Evolutionary conservation across 2,797 vertebrate species (phyloP).

Genomic region (Spatula versicolor): DNA sequence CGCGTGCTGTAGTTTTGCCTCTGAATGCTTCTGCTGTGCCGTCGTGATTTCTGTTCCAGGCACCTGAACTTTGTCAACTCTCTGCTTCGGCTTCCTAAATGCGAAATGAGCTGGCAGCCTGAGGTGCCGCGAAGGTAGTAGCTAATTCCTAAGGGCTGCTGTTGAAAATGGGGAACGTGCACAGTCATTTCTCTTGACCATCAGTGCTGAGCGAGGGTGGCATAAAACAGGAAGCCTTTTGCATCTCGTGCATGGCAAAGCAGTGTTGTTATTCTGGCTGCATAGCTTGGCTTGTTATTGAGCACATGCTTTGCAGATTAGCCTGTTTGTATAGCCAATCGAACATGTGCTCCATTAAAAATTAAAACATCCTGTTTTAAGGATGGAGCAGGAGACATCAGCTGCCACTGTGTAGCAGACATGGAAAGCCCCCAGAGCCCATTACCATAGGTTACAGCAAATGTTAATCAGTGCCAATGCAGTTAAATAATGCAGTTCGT

Average conservation of each 20-base stretch:
- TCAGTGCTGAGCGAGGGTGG: neutral
- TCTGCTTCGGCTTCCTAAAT: neutral
- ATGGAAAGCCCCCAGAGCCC: constrained; percentile 85
- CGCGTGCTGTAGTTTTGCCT: neutral
- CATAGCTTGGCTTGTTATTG: constrained; percentile 81
- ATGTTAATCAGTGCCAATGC: constrained; percentile 87
- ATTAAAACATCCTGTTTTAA: constrained; percentile 88
- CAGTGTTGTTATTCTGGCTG: constrained; percentile 81
- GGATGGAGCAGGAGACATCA: constrained; percentile 85
- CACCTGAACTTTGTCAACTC: constrained; percentile 40
- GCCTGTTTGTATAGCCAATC: constrained; percentile 89
- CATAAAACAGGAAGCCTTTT: constrained; percentile 38
- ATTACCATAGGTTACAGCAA: constrained; percentile 90
- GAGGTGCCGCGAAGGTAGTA: constrained; percentile 3
- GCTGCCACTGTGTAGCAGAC: constrained; percentile 85
- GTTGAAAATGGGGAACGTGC: constrained; percentile 17
- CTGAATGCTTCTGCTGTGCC: neutral
- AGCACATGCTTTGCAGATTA: constrained; percentile 91
- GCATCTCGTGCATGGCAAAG: constrained; percentile 56
- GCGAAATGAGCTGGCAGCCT: neutral
- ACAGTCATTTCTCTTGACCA: constrained; percentile 31
- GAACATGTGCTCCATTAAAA: constrained; percentile 91
- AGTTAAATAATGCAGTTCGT: constrained; percentile 90
- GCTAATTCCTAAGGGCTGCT: neutral
- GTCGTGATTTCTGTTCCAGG: neutral